A percentile compares a stretch with the other conserved stretches of the same genome.
Conservation (phyloP, 1,140 invertebrate genomes). For the Hydropsyche tenuis region DNA sequence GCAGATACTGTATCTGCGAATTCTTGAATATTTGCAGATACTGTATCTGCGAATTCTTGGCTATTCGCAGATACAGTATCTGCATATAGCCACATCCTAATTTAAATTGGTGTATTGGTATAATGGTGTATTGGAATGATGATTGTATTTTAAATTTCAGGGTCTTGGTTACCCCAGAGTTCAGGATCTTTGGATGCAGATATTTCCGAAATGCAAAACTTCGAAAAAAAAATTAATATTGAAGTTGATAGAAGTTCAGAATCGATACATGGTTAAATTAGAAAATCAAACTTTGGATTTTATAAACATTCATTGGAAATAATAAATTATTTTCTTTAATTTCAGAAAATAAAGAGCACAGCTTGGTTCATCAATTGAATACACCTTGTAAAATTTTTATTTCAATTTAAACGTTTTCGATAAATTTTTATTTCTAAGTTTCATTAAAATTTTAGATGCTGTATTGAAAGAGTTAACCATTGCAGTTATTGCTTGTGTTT, state of each 20-base stretch:
- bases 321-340: constrained; percentile 51
- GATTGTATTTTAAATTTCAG: constrained; percentile 4
- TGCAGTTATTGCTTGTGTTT: background rate
- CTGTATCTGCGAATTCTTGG: too few relatives aligned
- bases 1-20: too few relatives aligned
- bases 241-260: background rate
- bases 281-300: background rate
- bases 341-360: too few relatives aligned
- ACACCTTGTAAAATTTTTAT: background rate
- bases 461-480: constrained; percentile 4
- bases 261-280: too few relatives aligned
- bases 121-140: too few relatives aligned
- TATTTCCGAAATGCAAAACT: background rate
- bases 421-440: background rate
- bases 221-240: background rate
- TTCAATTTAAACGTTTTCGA: background rate
- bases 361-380: too few relatives aligned
- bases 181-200: too few relatives aligned
- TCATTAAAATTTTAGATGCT: background rate
- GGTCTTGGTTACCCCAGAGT: constrained; percentile 21
- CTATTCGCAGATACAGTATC: too few relatives aligned
- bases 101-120: too few relatives aligned
- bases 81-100: too few relatives aligned
- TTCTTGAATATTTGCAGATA: too few relatives aligned
- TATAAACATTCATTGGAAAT: constrained; percentile 42